Base-by-base conservation (phyloP, 2,113 vertebrate species). In the Sapajus apella region DNA sequence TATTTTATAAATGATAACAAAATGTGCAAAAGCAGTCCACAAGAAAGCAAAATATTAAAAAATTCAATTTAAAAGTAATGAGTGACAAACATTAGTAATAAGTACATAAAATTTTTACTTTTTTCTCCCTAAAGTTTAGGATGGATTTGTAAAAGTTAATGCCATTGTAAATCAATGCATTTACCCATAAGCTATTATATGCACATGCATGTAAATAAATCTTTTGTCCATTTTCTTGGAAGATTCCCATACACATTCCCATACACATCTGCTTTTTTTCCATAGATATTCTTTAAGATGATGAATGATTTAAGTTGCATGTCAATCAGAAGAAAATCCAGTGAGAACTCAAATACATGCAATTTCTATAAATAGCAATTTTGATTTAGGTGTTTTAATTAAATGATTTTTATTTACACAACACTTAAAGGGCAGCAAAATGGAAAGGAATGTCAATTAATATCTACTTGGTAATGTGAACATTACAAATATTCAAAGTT, bases 201-300 rank as follows among this genome's bases (percentile, higher is more conserved):
- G 6, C 12, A 80, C 0, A 5, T 75, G 14, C 25, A 90, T 66
- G 85, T 77, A 75, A 75, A 86, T 95, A 95, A 83, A 66, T 55
- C 27, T 96, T 93, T 91, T 91, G 21, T 77, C 18, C 66, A 12
- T 83, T 68, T 40, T 70, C 61, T 87, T 83, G 64, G 47, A 96
- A 73, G 6, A 25, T 90, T 73, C 85, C 37, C 27, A 20, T 30
- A 92, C 35, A 90, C 91, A 25, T 92, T 73, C 84, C 35, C 27
- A 20, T 30, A 93, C 37, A 90, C 91, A 91, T 96, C 85, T 93
- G 85, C 88, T 96, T 94, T 45, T 45, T 68, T 96, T 90, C 32
- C 27, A 68, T 6, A 93, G 70, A 95, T 81, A 87, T 84, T 82
- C 11, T 87, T 89, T 91, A 95, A 58, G 45, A 87, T 58, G 32